Evolutionary conservation across 2,888 invertebrate genomes (phyloP), one percentile per base, ranked within the genome.

Genomic region (Deilephila elpenor): DNA sequence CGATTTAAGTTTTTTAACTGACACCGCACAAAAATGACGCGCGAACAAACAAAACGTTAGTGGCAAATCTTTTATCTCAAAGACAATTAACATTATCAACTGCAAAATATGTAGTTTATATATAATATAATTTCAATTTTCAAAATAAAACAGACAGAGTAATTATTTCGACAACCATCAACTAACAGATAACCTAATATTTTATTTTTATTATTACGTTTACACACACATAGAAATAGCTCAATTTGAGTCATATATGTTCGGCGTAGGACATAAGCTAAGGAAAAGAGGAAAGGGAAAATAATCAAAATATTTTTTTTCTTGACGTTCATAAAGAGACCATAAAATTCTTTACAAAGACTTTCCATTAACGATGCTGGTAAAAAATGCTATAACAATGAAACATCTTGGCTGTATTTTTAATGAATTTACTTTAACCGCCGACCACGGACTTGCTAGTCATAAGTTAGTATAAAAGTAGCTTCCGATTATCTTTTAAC

Each of bases 161-260:
- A 83, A 86, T 83, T 86, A 87, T 82, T 87, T 88, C 74, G 89
- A 89, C 86, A 89, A 89, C 86, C 87, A 88, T 86, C 80, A 87
- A 85, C 87, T 89, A 90, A 91, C 89, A 88, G 85, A 84, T 85
- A 87, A 84, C 86, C 86, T 87, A 87, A 85, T 82, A 86, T 85
- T 86, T 82, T 78, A 81, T 64, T 61, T 82, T 80, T 81, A 82
- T 81, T 82, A 80, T 82, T 81, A 73, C 51, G 60, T 60, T 60
- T 70, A 77, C 67, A 73, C 37, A 71, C 75, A 64, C 44, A 73
- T 72, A 75, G 73, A 64, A 56, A 51, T 88, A 84, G 76, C 77
- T 60, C 75, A 71, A 76, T 74, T 61, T 62, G 82, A 82, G 84
- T 83, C 67, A 87, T 67, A 44, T 51, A 67, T 14, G 64, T 44